These are phyloP conservation scores for Cotesia vestalis DNA, from an alignment of 1,140 invertebrate species.

Conservation along the genomic window DNA sequence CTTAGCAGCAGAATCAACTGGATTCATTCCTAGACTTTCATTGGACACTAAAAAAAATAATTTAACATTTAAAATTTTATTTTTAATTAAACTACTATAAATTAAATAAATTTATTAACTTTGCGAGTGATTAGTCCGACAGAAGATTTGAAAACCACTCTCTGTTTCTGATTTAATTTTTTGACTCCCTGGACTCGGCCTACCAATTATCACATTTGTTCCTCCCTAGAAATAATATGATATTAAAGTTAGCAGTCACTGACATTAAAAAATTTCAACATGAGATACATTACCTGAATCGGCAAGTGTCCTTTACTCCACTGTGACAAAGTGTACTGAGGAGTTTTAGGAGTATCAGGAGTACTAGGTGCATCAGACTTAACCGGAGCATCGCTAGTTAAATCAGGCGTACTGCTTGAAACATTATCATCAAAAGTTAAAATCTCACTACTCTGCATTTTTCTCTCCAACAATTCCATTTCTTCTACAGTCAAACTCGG, in stretches of 20 bases:
- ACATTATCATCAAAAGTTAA: not conserved
- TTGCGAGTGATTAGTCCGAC: no score
- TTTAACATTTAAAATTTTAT: constrained; percentile 18
- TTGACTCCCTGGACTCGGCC: not conserved
- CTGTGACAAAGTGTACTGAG: constrained; percentile 2
- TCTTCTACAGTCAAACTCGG: constrained; percentile 6
- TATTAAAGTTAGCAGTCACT: not conserved
- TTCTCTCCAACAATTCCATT: constrained; percentile 1
- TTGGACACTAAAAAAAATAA: constrained; percentile 40
- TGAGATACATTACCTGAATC: constrained; percentile 3
- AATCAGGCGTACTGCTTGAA: not conserved
- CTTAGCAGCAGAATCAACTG: constrained; percentile 56
- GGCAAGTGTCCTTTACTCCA: constrained; percentile 62
- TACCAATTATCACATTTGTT: not conserved
- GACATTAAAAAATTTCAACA: not conserved
- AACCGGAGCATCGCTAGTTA: not conserved
- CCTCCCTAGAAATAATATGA: not conserved
- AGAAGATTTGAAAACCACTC: no score
- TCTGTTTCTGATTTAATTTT: not conserved
- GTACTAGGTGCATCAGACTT: not conserved
- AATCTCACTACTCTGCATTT: not conserved
- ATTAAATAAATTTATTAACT: constrained; percentile 45
- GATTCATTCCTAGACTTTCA: constrained; percentile 56
- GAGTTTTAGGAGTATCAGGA: not conserved
- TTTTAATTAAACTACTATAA: constrained; percentile 23